Evolutionary conservation across 2,888 invertebrate species (phyloP).

Genomic region (Lasioglossum malachurum): DNA sequence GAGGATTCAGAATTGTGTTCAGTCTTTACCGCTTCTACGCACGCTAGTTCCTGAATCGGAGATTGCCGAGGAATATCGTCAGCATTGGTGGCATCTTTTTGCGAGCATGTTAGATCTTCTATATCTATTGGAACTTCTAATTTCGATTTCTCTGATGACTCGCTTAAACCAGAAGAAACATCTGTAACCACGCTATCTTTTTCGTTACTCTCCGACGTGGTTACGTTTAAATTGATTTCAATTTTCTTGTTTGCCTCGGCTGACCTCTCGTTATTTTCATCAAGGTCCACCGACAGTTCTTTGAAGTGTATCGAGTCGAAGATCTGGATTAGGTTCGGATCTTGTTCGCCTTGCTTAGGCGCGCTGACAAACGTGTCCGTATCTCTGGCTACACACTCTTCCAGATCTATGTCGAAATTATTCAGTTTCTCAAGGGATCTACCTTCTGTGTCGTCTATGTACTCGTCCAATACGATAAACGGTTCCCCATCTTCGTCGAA

Average conservation of each 20-base stretch:
- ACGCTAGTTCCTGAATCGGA: background rate
- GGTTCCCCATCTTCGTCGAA: constrained; percentile 30
- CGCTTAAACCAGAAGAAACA: background rate
- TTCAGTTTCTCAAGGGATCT: constrained; percentile 26
- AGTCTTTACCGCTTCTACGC: background rate
- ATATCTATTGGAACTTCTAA: background rate
- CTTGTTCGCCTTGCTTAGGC: background rate
- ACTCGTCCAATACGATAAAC: constrained; percentile 46
- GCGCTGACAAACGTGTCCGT: constrained; percentile 18
- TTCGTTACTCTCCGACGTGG: background rate
- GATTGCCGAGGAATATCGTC: constrained; percentile 15
- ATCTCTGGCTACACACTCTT: constrained; percentile 44
- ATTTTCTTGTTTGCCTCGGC: background rate
- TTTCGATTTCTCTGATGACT: constrained; percentile 1
- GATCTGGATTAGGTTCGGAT: background rate
- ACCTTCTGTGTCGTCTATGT: constrained; percentile 37
- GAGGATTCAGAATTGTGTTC: background rate
- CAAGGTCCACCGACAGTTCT: constrained; percentile 17
- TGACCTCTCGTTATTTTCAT: background rate
- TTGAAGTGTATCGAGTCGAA: constrained; percentile 33
- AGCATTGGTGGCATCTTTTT: background rate
- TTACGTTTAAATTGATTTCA: background rate
- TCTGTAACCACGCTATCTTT: background rate
- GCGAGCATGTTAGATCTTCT: background rate
- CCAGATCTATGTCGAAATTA: constrained; percentile 14